A percentile compares a stretch with the other conserved stretches of the same genome.
phyloP scores from a whole-genome alignment of 2,797 vertebrate species.

The Pantherophis vulpinus region DNA sequence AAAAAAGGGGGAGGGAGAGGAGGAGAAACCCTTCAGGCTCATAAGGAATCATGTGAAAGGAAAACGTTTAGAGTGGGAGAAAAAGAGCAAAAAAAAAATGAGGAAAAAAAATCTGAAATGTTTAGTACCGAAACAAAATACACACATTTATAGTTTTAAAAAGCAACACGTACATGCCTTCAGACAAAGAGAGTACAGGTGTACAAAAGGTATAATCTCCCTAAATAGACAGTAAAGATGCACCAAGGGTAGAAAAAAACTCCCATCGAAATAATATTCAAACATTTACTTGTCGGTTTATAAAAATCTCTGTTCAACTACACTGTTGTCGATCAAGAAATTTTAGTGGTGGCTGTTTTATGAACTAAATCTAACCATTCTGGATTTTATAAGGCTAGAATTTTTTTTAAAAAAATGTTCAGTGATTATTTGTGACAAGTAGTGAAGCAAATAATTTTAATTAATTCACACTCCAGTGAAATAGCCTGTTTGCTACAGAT shows the following conservation, averaged over 20 bases:
- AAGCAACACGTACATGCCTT: background rate
- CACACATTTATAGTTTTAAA: background rate
- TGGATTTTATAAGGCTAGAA: background rate
- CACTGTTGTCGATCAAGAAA: background rate
- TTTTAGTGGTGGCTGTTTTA: background rate
- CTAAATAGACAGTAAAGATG: background rate
- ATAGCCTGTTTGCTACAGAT: background rate
- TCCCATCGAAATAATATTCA: background rate
- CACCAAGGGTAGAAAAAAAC: background rate
- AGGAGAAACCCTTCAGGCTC: background rate
- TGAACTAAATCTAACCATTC: background rate
- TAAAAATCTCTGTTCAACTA: background rate
- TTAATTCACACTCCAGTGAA: background rate
- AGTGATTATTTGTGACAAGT: background rate
- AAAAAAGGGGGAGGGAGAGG: background rate
- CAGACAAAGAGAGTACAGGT: background rate
- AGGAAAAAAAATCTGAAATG: background rate
- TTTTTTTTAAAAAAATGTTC: background rate
- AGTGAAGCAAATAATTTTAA: background rate
- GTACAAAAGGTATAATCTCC: background rate
- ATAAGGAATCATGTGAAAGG: background rate
- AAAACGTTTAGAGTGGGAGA: background rate
- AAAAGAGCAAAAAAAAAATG: background rate
- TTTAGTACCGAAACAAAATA: background rate
- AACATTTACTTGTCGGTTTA: background rate